Percentiles rank a stretch among this genome's conserved stretches.
These are phyloP conservation scores for Saccopteryx leptura DNA, from an alignment of 2,113 vertebrate species.

Conservation along the genomic window DNA sequence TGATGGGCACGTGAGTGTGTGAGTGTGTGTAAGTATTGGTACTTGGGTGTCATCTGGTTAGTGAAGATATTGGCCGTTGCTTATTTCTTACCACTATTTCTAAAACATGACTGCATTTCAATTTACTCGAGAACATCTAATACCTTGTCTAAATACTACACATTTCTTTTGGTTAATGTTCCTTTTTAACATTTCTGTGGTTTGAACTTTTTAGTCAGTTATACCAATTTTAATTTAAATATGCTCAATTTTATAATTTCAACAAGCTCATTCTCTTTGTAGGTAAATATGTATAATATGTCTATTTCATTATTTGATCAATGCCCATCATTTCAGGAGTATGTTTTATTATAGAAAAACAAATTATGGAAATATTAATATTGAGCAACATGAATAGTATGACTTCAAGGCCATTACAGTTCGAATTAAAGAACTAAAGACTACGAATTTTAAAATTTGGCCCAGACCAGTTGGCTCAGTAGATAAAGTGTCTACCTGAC, in stretches of 20 bases:
- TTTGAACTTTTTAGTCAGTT: slow-evolving; percentile 52
- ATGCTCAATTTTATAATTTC: slow-evolving; percentile 62
- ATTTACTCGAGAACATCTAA: neutral
- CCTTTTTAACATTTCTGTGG: neutral
- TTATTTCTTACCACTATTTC: neutral
- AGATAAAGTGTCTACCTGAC: no score
- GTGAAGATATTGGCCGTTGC: neutral
- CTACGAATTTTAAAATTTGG: slow-evolving; percentile 20
- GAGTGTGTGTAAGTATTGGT: neutral
- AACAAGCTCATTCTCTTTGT: slow-evolving; percentile 29
- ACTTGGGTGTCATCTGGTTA: neutral
- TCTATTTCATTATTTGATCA: slow-evolving; percentile 74
- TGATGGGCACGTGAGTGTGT: neutral
- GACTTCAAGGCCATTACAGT: neutral
- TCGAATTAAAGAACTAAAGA: slow-evolving; percentile 75
- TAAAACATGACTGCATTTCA: neutral
- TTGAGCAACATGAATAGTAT: neutral
- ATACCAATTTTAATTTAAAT: slow-evolving; percentile 49
- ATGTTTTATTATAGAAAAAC: slow-evolving; percentile 44
- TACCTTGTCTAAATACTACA: neutral
- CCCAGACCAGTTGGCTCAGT: no score
- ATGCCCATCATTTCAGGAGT: slow-evolving; percentile 66
- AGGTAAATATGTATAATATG: slow-evolving; percentile 63
- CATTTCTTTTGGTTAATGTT: neutral
- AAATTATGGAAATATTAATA: slow-evolving; percentile 65